A percentile compares a stretch with the other conserved stretches of the same genome.
These are phyloP conservation scores for Brachionus plicatilis DNA, from an alignment of 1,140 invertebrate species.

Conservation along the genomic window DNA sequence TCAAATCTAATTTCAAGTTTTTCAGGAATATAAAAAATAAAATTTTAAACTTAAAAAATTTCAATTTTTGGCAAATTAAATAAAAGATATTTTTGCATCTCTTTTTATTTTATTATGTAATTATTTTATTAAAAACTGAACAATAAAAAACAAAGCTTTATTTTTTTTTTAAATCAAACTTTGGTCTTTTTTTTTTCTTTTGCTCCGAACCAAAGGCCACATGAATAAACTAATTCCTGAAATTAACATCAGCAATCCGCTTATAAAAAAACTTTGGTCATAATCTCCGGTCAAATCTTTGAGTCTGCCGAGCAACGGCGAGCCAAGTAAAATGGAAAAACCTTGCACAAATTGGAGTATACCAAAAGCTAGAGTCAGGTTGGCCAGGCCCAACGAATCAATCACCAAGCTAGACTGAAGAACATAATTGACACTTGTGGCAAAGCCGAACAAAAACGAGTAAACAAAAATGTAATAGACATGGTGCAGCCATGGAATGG, in stretches of 20 bases:
- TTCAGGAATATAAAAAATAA: no score
- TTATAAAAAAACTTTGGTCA: not conserved
- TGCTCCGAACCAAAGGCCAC: not conserved
- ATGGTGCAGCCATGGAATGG: slow-evolving; percentile 64
- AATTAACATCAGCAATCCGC: slow-evolving; percentile 23
- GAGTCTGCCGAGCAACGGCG: slow-evolving; percentile 58
- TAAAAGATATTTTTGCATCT: not conserved
- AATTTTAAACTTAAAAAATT: no score
- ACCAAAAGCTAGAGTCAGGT: slow-evolving; percentile 85
- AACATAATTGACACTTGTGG: slow-evolving; percentile 63
- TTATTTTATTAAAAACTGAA: not conserved
- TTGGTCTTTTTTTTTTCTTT: not conserved
- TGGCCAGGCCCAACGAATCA: slow-evolving; percentile 82
- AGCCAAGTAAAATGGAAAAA: slow-evolving; percentile 72
- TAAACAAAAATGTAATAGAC: slow-evolving; percentile 12
- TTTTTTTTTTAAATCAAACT: not conserved
- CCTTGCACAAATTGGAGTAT: slow-evolving; percentile 86
- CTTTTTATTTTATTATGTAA: not conserved
- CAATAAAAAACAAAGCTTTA: not conserved
- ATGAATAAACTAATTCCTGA: not conserved
- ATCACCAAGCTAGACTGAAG: slow-evolving; percentile 82
- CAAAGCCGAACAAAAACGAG: slow-evolving; percentile 36
- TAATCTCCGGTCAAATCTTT: slow-evolving; percentile 28
- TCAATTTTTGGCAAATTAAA: no score
- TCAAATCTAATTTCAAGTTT: no score